Base-by-base conservation (phyloP, 2,797 vertebrate species). In the Micropoecilia bifurca region DNA sequence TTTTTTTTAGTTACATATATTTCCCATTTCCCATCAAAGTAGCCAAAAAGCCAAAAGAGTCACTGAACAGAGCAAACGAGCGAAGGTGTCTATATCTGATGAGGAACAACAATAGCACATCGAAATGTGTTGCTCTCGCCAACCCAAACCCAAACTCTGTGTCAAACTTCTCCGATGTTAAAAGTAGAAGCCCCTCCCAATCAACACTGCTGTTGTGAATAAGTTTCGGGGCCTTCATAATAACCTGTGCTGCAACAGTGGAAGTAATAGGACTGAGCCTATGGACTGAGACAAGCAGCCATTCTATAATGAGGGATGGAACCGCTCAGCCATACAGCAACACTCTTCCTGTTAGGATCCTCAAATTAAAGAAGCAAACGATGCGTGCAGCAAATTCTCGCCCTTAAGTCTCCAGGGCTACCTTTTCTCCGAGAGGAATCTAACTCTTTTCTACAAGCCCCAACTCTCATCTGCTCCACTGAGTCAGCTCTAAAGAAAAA, bases 301-400 rank as follows among this genome's bases (percentile, higher is more conserved):
- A 88, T 91, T 93, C 93, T 94, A 94, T 96, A 96, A 96, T 95
- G 95, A 96, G 95, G 90, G 94, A 94, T 93, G 89, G 92, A 94
- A 86, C 41, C 85, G 85, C 89, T 95, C 90, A 96, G 86, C 91
- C 92, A 92, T 93, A 86, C 82, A 94, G 86, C 73, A 77, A 82
- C 88, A 82, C 84, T 90, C 88, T 92, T 95, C 90, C 91, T 94
- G 94, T 93, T 89, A 83, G 93, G 87, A 95, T 94, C 91, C 93
- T 93, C 95, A 95, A 95, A 95, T 95, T 94, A 95, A 96, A 93
- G 94, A 94, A 92, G 86, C 87, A 95, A 96, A 96, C 68, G 55
- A 91, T 90, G 91, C 91, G 86, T 96, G 90, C 83, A 93, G 89
- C 88, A 93, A 89, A 92, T 93, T 94, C 92, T 90, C 74, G 53